Conservation (phyloP, 1,140 invertebrate species). For the Pararge aegeria region DNA sequence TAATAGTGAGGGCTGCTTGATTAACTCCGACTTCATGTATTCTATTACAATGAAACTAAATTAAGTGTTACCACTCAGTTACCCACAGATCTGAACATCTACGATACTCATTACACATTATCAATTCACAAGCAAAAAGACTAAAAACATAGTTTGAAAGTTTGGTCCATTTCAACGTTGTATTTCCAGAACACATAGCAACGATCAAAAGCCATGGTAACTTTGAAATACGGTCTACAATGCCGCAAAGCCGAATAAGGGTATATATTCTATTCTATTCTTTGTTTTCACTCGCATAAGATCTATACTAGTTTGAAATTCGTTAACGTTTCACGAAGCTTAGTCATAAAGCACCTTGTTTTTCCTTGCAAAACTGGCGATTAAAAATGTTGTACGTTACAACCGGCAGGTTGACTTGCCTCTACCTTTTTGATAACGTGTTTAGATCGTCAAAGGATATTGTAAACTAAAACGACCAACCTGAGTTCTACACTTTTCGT, state of each 20-base stretch:
- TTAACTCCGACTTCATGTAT: too few species aligned
- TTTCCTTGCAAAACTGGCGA: slow-evolving; percentile 4
- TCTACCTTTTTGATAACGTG: slow-evolving; percentile 6
- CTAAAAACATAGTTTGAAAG: background rate
- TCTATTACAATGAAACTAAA: too few species aligned
- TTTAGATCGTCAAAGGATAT: slow-evolving; percentile 4
- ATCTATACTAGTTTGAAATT: background rate
- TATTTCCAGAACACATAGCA: slow-evolving; percentile 3
- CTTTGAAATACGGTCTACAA: slow-evolving; percentile 6
- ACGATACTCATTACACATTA: too few species aligned
- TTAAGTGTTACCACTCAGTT: too few species aligned
- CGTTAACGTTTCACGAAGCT: background rate
- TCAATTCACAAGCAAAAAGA: background rate
- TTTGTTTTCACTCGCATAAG: background rate
- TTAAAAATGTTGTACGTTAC: slow-evolving; percentile 6
- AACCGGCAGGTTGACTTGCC: background rate
- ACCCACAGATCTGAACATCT: too few species aligned
- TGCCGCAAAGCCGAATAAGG: background rate
- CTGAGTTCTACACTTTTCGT: background rate
- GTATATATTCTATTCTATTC: background rate
- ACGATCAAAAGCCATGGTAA: slow-evolving; percentile 8
- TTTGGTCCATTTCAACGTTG: background rate
- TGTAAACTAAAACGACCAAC: slow-evolving; percentile 1
- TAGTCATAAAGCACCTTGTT: background rate
- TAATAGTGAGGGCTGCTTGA: too few species aligned